Base-by-base conservation (phyloP, 30 jellyfish, hydroid and myxozoan genomes). In the Turritopsis rubra region DNA sequence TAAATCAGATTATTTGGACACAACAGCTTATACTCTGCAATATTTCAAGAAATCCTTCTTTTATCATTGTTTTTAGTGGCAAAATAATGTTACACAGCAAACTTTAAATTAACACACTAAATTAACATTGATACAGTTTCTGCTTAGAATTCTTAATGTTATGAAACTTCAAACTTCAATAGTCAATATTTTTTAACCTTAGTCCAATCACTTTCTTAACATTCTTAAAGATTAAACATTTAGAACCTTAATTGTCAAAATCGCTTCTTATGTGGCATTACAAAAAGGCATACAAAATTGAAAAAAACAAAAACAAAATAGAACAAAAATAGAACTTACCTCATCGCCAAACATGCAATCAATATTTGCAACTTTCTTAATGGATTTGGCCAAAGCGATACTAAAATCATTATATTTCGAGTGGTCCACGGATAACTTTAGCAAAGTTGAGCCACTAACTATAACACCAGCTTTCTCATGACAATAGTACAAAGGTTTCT, bases 391-490 rank as follows among this genome's bases (percentile, higher is more conserved):
- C 29, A 82, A 31, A 9, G 81, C 87, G 8, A 66, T 54, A 71
- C 70, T 88, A 66, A 53, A 29, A 18, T 30, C 7, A 19, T 3
- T 21, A n/a, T 28, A 24, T 77, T 28, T 28, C 23, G 28, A 28
- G n/a, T 60, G 85, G 18, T 24, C 52, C 25, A 22, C 71, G 25
- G 80, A 90, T 1, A 87, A 74, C 75, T 91, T 91, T 76, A 83
- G 21, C 52, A 91, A 89, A 66, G 90, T 78, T 68, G 88, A 79
- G 22, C 96, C 28, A 29, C 96, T 86, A 19, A 91, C 26, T 21
- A 91, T 82, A 21, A 90, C 66, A 28, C 95, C 97, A 65, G 89
- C 66, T 21, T 79, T 79, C 17, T 89, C 89, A 66, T 52, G 75
- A 52, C 97, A 91, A 53, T 66, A 86, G 65, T 76, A 71, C 29